Base-by-base conservation (phyloP, 2,888 invertebrate species). In the Timandra comae region DNA sequence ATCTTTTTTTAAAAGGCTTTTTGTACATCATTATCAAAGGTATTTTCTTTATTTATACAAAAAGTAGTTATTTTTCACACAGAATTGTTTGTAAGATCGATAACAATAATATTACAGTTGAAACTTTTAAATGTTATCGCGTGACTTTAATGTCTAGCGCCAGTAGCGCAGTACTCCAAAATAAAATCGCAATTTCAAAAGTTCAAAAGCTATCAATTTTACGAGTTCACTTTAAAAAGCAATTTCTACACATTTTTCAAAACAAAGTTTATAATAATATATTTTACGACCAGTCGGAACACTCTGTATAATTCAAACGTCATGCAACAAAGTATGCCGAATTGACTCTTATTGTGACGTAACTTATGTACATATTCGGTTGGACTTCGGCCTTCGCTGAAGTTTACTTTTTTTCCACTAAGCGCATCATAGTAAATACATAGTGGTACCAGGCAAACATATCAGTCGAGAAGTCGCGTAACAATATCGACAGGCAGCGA, bases 391-490 rank as follows among this genome's bases (percentile, higher is more conserved):
- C 53, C 60, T 58, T 53, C 45, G 49, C 55, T 60, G 58, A 64
- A 65, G n/a, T 63, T 68, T 69, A 65, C 63, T 68, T 65, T 71
- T 68, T 78, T 79, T 65, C 24, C 64, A 69, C 59, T 67, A 66
- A 69, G 74, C 70, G 70, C 74, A 80, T 75, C 70, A 70, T 65
- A 68, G 71, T 73, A 66, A 77, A 78, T 82, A 84, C 76, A 84
- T 82, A 80, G 79, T 63, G 50, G 60, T 77, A 84, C 84, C 61
- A 84, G 80, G 84, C 56, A 40, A 54, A 43, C 77, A 84, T 67
- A 72, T 44, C 36, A 38, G 46, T 52, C 43, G 55, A 66, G 78
- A 77, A 73, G 52, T 69, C 41, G 52, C 45, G 33, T 37, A 41
- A 35, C 36, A 33, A 56, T 53, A 58, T 59, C 63, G 52, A 49